phyloP scores from a whole-genome alignment of 2,888 invertebrate genomes.

The Idaea aversata region DNA sequence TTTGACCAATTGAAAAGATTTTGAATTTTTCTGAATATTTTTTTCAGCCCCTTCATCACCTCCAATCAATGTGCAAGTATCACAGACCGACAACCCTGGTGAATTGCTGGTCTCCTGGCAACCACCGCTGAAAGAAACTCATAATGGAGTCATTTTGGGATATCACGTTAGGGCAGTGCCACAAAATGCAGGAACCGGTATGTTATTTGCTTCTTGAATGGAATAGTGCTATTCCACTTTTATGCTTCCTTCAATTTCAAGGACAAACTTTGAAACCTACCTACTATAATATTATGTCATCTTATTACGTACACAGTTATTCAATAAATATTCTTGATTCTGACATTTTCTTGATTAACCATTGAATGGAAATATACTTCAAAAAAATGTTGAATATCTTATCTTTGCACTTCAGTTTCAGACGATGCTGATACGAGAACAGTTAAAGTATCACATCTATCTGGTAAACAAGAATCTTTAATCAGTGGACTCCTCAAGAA shows the following conservation, averaged over 20 bases:
- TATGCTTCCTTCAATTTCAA: too few species aligned
- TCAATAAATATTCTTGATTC: too few species aligned
- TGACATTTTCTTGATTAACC: too few species aligned
- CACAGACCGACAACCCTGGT: slow-evolving; percentile 66
- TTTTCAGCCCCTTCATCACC: slow-evolving; percentile 64
- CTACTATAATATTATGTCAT: too few species aligned
- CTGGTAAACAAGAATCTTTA: slow-evolving; percentile 64
- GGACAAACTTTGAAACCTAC: too few species aligned
- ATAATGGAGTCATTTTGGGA: slow-evolving; percentile 66
- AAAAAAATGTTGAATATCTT: not conserved
- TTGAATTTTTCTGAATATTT: slow-evolving; percentile 15
- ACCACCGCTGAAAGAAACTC: slow-evolving; percentile 62
- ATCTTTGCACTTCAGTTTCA: slow-evolving; percentile 36
- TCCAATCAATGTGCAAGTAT: slow-evolving; percentile 62
- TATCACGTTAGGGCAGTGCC: slow-evolving; percentile 69
- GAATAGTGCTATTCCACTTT: too few species aligned
- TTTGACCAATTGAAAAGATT: not conserved
- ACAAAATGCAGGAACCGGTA: slow-evolving; percentile 57
- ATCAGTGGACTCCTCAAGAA: slow-evolving; percentile 79
- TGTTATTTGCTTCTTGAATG: slow-evolving; percentile 8
- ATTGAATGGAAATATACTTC: not conserved
- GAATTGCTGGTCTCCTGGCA: slow-evolving; percentile 67
- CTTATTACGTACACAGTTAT: too few species aligned
- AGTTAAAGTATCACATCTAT: slow-evolving; percentile 57
- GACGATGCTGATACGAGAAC: slow-evolving; percentile 63